phyloP scores from a whole-genome alignment of 1,140 invertebrate genomes.

The Tetramorium simillimum region DNA sequence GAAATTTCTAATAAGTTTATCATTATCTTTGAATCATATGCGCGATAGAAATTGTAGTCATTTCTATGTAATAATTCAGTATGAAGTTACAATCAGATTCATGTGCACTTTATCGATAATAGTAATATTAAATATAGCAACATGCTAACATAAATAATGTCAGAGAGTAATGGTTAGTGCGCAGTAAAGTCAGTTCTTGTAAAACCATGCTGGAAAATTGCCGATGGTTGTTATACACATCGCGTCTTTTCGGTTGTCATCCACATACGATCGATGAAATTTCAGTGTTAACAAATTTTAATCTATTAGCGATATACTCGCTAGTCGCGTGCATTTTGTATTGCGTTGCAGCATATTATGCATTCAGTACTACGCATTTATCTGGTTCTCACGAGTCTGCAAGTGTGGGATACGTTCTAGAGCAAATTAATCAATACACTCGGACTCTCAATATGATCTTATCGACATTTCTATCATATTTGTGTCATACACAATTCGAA shows the following conservation, averaged over 20 bases:
- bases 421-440: neutral
- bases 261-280: conserved; percentile 14
- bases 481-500: neutral
- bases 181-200: neutral
- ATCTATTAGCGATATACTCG: neutral
- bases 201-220: conserved; percentile 21
- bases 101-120: conserved; percentile 14
- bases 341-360: neutral
- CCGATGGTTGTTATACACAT: conserved; percentile 28
- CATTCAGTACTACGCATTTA: no score
- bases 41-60: neutral
- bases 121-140: no score
- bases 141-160: no score
- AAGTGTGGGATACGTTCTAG: neutral
- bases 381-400: neutral
- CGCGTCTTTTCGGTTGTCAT: conserved; percentile 20
- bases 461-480: neutral
- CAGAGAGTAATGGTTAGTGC: no score
- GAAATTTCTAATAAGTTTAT: neutral
- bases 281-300: neutral
- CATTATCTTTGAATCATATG: neutral
- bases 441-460: neutral
- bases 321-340: neutral
- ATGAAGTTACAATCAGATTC: neutral
- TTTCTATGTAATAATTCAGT: neutral